These are phyloP conservation scores for Galagoides demidoff DNA, from an alignment of 2,797 vertebrate species.

Conservation along the genomic window DNA sequence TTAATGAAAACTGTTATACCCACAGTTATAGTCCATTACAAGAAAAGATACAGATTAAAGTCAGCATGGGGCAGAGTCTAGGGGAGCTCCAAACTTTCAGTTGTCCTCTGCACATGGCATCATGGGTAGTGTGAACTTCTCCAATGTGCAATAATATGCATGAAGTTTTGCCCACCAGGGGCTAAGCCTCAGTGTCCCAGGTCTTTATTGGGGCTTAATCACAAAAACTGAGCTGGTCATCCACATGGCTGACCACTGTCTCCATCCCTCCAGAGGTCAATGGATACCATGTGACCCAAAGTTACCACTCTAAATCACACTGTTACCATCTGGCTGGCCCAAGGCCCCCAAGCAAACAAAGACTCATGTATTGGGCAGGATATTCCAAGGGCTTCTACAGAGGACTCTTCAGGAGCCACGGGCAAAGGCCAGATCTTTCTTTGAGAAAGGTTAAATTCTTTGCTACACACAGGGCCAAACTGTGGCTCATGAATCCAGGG, in stretches of 20 bases:
- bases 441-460: not conserved
- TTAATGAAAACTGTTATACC: not conserved
- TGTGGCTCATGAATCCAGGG: not conserved
- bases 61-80: not conserved
- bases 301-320: not conserved
- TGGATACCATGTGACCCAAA: not conserved
- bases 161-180: not conserved
- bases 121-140: not conserved
- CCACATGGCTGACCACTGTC: not conserved
- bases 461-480: not conserved
- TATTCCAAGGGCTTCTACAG: not conserved
- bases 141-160: not conserved
- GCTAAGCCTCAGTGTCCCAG: not conserved
- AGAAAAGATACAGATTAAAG: conserved; percentile 7
- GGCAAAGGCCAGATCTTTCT: not conserved
- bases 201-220: not conserved
- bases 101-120: not conserved
- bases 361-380: not conserved
- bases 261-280: not conserved
- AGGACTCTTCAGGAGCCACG: not conserved
- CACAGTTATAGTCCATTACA: not conserved
- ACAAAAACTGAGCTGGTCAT: not conserved
- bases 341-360: not conserved
- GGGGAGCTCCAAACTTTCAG: not conserved
- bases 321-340: not conserved